Evolutionary conservation across 2,888 invertebrate species (phyloP).

Genomic region (Polia nebulosa): DNA sequence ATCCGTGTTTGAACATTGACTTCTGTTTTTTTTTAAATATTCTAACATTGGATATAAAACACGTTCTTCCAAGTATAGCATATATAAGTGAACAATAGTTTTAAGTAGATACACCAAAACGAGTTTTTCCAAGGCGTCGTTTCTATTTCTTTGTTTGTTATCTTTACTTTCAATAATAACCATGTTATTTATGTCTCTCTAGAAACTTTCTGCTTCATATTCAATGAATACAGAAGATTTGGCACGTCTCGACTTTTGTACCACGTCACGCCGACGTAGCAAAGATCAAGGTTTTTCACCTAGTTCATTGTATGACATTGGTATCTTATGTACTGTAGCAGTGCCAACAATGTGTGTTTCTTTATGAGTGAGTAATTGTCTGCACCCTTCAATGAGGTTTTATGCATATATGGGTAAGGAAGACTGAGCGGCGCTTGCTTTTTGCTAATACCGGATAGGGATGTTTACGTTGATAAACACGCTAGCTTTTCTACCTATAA

Average conservation of each 20-base stretch:
- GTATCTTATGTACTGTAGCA: slow-evolving; percentile 24
- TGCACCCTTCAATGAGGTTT: not conserved
- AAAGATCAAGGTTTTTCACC: slow-evolving; percentile 68
- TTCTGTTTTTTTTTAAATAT: not conserved
- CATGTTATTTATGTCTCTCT: slow-evolving; percentile 19
- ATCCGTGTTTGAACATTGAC: not conserved
- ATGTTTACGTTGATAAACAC: slow-evolving; percentile 6
- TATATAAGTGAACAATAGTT: not conserved
- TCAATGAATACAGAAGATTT: slow-evolving; percentile 64
- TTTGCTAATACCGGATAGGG: not conserved
- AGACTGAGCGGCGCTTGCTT: not conserved
- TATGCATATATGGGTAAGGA: not conserved
- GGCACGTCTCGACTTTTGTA: slow-evolving; percentile 64
- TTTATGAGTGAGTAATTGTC: slow-evolving; percentile 11
- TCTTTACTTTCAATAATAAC: slow-evolving; percentile 37
- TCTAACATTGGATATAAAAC: slow-evolving; percentile 6
- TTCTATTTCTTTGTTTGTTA: slow-evolving; percentile 39
- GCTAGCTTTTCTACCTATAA: too few species aligned
- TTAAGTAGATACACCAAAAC: not conserved
- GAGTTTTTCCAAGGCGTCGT: not conserved
- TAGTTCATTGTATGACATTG: slow-evolving; percentile 57
- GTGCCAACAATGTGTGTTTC: not conserved
- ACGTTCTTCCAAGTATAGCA: not conserved
- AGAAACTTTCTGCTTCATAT: slow-evolving; percentile 26
- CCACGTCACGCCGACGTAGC: slow-evolving; percentile 58